Evolutionary conservation across 2,888 invertebrate genomes (phyloP).

Genomic region (Troides oblongomaculatus): DNA sequence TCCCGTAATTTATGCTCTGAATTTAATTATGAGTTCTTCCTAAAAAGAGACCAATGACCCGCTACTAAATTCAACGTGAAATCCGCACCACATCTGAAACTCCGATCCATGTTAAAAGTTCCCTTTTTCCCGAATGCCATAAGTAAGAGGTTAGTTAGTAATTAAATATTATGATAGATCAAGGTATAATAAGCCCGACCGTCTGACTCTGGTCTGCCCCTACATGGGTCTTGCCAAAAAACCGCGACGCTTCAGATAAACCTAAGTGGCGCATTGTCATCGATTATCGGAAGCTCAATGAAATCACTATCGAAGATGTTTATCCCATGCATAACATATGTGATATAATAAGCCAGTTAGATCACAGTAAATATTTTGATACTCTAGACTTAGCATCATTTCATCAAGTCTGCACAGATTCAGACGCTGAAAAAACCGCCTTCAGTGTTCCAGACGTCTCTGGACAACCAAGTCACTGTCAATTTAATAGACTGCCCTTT

Average conservation of each 20-base stretch:
- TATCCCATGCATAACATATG: conserved; percentile 38
- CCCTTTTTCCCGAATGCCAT: too few species aligned
- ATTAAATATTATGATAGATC: too few species aligned
- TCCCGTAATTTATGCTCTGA: not conserved
- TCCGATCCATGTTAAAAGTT: not conserved
- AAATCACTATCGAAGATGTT: conserved; percentile 35
- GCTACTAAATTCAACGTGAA: too few species aligned
- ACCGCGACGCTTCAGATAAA: conserved; percentile 33
- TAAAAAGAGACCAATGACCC: not conserved
- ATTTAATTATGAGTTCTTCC: too few species aligned
- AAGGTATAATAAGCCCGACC: too few species aligned
- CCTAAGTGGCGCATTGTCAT: conserved; percentile 36
- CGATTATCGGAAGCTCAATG: conserved; percentile 35
- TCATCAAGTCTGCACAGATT: not conserved
- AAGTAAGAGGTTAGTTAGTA: too few species aligned
- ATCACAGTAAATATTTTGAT: conserved; percentile 16
- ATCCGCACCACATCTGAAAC: too few species aligned
- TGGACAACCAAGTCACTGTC: not conserved
- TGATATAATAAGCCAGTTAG: conserved; percentile 37
- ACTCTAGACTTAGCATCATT: not conserved
- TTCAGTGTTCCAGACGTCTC: not conserved
- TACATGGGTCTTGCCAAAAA: conserved; percentile 39
- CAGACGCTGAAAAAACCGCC: not conserved
- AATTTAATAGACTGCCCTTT: not conserved
- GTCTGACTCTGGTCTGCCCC: conserved; percentile 21